A percentile compares a stretch with the other conserved stretches of the same genome.
phyloP scores from a whole-genome alignment of 1,140 invertebrate genomes.

The Trichoplusia ni region DNA sequence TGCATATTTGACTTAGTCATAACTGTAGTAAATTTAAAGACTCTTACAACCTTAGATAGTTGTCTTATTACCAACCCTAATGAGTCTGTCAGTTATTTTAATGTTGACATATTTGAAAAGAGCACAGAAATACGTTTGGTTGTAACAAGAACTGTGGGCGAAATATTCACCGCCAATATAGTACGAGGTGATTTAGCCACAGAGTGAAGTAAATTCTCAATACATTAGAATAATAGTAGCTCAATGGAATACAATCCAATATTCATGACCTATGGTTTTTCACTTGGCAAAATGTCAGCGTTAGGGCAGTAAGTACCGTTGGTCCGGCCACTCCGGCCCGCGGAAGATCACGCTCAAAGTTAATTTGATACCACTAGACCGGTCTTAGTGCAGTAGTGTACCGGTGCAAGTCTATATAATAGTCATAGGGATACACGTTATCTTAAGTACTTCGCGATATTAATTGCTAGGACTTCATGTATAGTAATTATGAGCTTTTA shows the following conservation, averaged over 20 bases:
- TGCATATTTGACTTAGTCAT: no score
- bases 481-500: no score
- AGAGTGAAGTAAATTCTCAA: no score
- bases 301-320: conserved; percentile 18
- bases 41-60: no score
- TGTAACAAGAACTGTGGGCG: no score
- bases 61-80: no score
- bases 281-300: conserved; percentile 7
- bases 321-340: neutral
- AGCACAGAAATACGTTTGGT: no score
- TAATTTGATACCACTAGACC: conserved; percentile 26
- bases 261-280: conserved; percentile 18
- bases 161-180: no score
- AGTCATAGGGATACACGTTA: neutral
- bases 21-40: no score
- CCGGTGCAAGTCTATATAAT: conserved; percentile 9
- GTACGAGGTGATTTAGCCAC: no score
- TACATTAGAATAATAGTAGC: neutral
- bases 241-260: neutral
- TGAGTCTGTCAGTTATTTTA: no score
- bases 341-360: conserved; percentile 26
- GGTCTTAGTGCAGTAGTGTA: conserved; percentile 6
- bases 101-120: no score
- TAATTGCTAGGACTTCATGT: conserved; percentile 10
- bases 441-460: conserved; percentile 13